Percentiles rank a stretch among this genome's conserved stretches.
These are phyloP conservation scores for Lithophane socia DNA, from an alignment of 2,888 invertebrate species.

Conservation along the genomic window DNA sequence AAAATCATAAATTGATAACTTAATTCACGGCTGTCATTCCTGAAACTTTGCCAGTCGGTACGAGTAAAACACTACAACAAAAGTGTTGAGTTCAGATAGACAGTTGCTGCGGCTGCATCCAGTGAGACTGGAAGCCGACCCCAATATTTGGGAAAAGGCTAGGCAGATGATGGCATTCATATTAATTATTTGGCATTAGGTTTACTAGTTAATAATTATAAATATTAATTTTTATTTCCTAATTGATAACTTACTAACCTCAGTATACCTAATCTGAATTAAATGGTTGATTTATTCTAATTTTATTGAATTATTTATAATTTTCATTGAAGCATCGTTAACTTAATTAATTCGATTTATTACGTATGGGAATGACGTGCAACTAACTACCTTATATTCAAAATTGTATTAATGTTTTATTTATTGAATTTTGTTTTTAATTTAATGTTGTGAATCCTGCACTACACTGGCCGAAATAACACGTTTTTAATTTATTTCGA, in stretches of 20 bases:
- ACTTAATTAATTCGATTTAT: neutral
- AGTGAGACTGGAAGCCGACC: neutral
- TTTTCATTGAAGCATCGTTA: neutral
- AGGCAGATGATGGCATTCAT: neutral
- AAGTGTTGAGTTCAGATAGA: neutral
- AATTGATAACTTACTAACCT: neutral
- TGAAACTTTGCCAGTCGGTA: neutral
- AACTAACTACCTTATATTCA: neutral
- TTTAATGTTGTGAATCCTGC: neutral
- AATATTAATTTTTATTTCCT: neutral
- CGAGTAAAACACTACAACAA: too few relatives aligned
- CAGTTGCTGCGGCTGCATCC: neutral
- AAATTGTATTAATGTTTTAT: neutral
- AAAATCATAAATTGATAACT: too few relatives aligned
- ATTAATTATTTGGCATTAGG: neutral
- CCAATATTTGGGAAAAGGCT: neutral
- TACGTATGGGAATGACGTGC: neutral
- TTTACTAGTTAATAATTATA: neutral
- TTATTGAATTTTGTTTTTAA: neutral
- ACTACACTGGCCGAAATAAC: neutral
- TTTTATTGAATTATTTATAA: constrained; percentile 9
- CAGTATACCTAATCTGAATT: neutral
- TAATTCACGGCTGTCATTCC: neutral
- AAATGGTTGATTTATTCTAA: neutral
- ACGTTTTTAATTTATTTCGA: neutral